These are phyloP conservation scores for Heliconius eleuchia DNA, from an alignment of 1,140 invertebrate genomes.

Conservation along the genomic window DNA sequence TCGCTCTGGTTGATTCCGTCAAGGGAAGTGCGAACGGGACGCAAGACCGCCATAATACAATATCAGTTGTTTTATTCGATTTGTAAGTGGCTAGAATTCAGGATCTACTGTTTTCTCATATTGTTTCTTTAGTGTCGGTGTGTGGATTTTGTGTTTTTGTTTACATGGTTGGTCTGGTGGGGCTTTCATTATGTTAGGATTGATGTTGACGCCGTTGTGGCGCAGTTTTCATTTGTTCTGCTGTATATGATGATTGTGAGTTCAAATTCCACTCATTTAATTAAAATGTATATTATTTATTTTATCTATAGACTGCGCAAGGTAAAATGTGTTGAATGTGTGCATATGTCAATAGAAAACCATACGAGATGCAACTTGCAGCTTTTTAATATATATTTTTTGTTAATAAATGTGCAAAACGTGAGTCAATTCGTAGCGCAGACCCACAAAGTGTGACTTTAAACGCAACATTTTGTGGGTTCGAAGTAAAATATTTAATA, in stretches of 20 bases:
- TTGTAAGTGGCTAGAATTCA: slow-evolving; percentile 69
- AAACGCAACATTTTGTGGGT: too few species aligned
- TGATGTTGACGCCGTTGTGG: background rate
- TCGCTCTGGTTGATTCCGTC: slow-evolving; percentile 38
- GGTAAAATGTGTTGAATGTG: too few species aligned
- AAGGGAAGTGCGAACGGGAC: slow-evolving; percentile 49
- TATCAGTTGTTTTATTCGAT: slow-evolving; percentile 77
- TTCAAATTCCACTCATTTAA: background rate
- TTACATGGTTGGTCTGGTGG: slow-evolving; percentile 14
- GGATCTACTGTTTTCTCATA: slow-evolving; percentile 69
- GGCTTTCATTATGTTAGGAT: slow-evolving; percentile 2
- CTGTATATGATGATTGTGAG: background rate
- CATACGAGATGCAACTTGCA: too few species aligned
- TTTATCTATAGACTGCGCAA: too few species aligned
- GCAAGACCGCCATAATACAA: slow-evolving; percentile 70
- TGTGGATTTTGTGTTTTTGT: slow-evolving; percentile 49
- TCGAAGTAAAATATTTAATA: too few species aligned
- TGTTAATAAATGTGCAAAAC: too few species aligned
- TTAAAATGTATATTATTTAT: background rate
- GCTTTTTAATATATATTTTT: too few species aligned
- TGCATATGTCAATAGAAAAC: too few species aligned
- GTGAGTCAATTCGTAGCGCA: too few species aligned
- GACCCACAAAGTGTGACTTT: too few species aligned
- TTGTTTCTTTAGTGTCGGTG: slow-evolving; percentile 65
- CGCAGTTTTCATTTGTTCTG: background rate